Evolutionary conservation across 2,113 vertebrate genomes (phyloP).

Genomic region (Synchiropus splendidus): DNA sequence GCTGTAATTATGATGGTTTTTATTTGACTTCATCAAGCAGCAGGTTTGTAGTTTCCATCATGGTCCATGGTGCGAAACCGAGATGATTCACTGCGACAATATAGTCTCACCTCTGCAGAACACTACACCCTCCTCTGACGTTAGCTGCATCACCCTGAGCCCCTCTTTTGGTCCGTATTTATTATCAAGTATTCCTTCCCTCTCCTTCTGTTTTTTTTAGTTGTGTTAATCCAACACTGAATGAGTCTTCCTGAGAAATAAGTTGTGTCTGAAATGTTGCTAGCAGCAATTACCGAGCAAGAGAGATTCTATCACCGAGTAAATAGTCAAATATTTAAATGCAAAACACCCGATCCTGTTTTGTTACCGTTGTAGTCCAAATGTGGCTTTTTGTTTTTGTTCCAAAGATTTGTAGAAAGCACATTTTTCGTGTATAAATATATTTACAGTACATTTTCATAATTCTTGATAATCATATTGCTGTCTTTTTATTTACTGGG

Average conservation of each 20-base stretch:
- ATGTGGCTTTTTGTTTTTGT: constrained; percentile 61
- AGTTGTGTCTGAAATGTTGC: constrained; percentile 13
- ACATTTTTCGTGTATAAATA: constrained; percentile 60
- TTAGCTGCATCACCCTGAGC: too few relatives aligned
- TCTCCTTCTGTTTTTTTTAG: constrained; percentile 25
- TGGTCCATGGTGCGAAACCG: constrained; percentile 22
- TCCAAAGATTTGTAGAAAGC: constrained; percentile 69
- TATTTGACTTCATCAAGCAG: too few relatives aligned
- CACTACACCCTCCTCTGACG: too few relatives aligned
- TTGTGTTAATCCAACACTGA: constrained; percentile 41
- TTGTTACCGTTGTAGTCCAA: constrained; percentile 57
- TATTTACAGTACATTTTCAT: constrained; percentile 53
- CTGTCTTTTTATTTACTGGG: constrained; percentile 40
- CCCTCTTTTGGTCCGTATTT: constrained; percentile 8
- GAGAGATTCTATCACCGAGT: constrained; percentile 35
- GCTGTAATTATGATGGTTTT: constrained; percentile 36
- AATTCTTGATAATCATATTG: constrained; percentile 39
- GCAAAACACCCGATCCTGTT: constrained; percentile 53
- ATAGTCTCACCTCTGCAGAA: constrained; percentile 5
- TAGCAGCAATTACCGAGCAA: constrained; percentile 22
- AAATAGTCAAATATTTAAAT: constrained; percentile 53
- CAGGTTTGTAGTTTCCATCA: constrained; percentile 15
- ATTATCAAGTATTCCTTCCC: constrained; percentile 23
- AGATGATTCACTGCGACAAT: constrained; percentile 2
- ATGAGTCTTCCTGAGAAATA: constrained; percentile 61